phyloP scores from a whole-genome alignment of 2,888 invertebrate species.

The Hemaris fuciformis region DNA sequence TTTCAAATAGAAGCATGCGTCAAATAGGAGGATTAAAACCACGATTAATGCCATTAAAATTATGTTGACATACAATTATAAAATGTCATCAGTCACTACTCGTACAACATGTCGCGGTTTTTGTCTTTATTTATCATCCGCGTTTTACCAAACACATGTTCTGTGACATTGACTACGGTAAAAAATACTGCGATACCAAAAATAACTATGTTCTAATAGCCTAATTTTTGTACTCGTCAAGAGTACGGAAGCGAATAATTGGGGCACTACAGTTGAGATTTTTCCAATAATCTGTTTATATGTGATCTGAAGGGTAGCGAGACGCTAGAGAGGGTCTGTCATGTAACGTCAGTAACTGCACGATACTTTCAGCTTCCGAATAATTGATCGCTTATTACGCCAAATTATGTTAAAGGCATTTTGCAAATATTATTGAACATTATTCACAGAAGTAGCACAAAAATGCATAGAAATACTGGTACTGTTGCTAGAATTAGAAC shows the following conservation, averaged over 20 bases:
- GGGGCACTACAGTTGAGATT: conserved; percentile 26
- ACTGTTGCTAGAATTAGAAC: too few species aligned
- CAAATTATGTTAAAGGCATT: too few species aligned
- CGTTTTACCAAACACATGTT: not conserved
- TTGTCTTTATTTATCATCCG: not conserved
- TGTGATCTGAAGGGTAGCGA: conserved; percentile 22
- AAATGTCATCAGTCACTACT: not conserved
- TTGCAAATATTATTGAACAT: too few species aligned
- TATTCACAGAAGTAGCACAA: too few species aligned
- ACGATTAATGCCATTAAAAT: too few species aligned
- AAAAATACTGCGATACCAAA: not conserved
- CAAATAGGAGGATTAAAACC: not conserved
- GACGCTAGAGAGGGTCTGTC: not conserved
- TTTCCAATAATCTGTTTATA: conserved; percentile 50
- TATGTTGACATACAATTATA: not conserved
- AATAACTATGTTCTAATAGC: not conserved
- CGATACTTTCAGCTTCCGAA: too few species aligned
- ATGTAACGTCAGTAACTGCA: too few species aligned
- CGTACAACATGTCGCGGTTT: not conserved
- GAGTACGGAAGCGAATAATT: not conserved
- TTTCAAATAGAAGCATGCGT: not conserved
- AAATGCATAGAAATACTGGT: too few species aligned
- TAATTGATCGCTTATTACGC: too few species aligned
- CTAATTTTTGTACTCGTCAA: conserved; percentile 10
- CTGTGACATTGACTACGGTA: not conserved